Base-by-base conservation (phyloP, 53 echinoderm and acorn worm species). In the Hippasteria phrygiana region DNA sequence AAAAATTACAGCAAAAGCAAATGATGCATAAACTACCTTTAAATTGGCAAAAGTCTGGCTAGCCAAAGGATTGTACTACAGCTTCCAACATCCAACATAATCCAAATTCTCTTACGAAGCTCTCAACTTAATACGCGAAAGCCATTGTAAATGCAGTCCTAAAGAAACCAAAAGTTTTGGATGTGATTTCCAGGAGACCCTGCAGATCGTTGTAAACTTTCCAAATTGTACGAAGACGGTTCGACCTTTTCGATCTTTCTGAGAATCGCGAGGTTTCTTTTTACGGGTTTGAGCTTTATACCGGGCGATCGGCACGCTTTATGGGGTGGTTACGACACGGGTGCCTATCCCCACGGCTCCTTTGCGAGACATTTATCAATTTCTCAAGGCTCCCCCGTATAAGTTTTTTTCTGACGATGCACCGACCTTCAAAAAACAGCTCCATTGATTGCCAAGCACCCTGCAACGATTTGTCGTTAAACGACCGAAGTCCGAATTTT, bases 261-360 rank as follows among this genome's bases (percentile, higher is more conserved):
- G 50, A 31, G 32, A 48, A 3, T 6, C 7, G 18, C 43, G 0
- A 0, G 54, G 22, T 73, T 27, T 24, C 27, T 6, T 13, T 2
- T 39, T 40, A 8, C 24, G n/a, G 39, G 3, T 24, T n/a, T 18
- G 74, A 2, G 18, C 50, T 75, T n/a, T n/a, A n/a, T 27, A 75
- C 48, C 46, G 47, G 24, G 48, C 80, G 80, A 80, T 42, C 43
- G 62, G 80, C 80, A 63, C 80, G 80, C 54, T 80, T 80, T 80
- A 80, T 62, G 22, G 63, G 80, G 63, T 62, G 80, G 41, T 80
- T 80, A 80, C 63, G 80, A 80, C 39, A 40, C 27, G 42, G 41
- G 12, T 24, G 18, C 55, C 78, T 37, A 33, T 40, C 59, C 77
- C 33, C 37, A 4, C 56, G 78, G 78, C 55, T 55, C 55, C 78